Evolutionary conservation across 2,113 vertebrate genomes (phyloP).

Genomic region (Cynocephalus volans): DNA sequence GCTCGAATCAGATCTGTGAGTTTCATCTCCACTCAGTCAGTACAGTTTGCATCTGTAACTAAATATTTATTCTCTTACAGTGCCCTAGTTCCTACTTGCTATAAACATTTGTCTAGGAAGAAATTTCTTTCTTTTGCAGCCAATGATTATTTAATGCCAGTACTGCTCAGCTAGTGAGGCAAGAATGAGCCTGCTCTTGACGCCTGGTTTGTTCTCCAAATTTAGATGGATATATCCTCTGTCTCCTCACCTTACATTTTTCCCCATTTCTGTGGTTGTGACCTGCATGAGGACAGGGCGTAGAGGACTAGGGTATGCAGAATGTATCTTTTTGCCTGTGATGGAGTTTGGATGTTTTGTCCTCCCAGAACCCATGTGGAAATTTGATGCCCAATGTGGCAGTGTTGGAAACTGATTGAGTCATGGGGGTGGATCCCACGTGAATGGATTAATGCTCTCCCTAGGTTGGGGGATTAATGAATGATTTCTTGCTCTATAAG

Average conservation of each 20-base stretch:
- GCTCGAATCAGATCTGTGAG: not conserved
- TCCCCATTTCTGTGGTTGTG: not conserved
- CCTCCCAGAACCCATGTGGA: too few species aligned
- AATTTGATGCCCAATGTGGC: too few species aligned
- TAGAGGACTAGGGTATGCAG: not conserved
- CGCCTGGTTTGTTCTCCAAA: not conserved
- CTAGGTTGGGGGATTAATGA: too few species aligned
- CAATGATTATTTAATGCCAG: not conserved
- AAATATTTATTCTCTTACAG: not conserved
- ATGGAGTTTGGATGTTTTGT: too few species aligned
- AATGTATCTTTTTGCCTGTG: not conserved
- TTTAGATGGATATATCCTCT: accelerated
- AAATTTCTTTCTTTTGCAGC: not conserved
- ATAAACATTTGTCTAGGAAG: not conserved
- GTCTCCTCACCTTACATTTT: not conserved
- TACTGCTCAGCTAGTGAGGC: not conserved
- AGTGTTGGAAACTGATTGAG: too few species aligned
- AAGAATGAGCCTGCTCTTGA: not conserved
- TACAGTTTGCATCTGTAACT: not conserved
- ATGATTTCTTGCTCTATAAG: too few species aligned
- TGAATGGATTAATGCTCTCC: too few species aligned
- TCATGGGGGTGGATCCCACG: too few species aligned
- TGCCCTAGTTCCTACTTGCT: not conserved
- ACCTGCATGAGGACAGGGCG: not conserved
- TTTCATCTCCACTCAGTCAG: not conserved